phyloP scores from a whole-genome alignment of 2,888 invertebrate species.

The Watsonalla cultraria region DNA sequence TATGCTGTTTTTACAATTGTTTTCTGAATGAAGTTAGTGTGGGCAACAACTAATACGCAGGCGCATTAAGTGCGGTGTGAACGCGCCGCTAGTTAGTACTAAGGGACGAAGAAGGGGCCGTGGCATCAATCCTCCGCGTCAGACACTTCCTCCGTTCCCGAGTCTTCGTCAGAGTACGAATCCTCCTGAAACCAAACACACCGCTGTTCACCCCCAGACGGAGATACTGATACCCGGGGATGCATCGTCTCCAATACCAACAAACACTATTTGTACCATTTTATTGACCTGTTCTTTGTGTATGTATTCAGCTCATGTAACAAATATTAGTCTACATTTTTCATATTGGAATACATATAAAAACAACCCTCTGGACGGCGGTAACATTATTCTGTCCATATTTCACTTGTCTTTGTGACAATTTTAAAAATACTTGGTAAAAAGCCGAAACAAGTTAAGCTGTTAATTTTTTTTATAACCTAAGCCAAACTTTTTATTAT shows the following conservation, averaged over 20 bases:
- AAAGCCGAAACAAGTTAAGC: too few relatives aligned
- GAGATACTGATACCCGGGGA: constrained; percentile 40
- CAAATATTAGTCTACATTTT: too few relatives aligned
- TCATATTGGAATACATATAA: too few relatives aligned
- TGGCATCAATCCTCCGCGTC: constrained; percentile 69
- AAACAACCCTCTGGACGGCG: background rate
- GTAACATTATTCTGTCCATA: too few relatives aligned
- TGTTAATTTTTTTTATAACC: too few relatives aligned
- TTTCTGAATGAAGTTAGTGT: too few relatives aligned
- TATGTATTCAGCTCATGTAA: background rate
- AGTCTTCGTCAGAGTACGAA: constrained; percentile 72
- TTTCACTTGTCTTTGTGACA: too few relatives aligned
- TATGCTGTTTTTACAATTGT: too few relatives aligned
- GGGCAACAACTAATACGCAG: too few relatives aligned
- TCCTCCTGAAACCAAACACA: constrained; percentile 75
- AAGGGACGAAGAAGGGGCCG: constrained; percentile 33
- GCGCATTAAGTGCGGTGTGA: background rate
- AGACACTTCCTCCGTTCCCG: constrained; percentile 71
- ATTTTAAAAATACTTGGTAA: too few relatives aligned
- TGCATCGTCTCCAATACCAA: background rate
- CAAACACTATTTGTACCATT: background rate
- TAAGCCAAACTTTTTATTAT: too few relatives aligned
- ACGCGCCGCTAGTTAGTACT: constrained; percentile 19
- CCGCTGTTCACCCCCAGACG: constrained; percentile 56
- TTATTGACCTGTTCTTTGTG: background rate